Conservation (phyloP, 2,888 invertebrate species). For the Apamea crenata region DNA sequence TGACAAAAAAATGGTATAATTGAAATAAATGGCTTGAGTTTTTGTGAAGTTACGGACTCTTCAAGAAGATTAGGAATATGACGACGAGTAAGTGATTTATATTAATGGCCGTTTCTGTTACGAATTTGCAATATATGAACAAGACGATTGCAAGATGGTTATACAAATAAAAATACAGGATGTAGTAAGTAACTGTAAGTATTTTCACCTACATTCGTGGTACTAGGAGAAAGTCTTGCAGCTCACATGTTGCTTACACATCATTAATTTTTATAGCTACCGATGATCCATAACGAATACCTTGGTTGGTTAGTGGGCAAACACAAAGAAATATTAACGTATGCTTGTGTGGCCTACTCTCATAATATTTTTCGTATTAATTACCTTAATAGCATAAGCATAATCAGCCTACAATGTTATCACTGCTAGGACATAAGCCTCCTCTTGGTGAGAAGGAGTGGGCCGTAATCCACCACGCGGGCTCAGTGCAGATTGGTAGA, state of each 20-base stretch:
- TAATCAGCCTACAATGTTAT: no score
- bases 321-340: neutral
- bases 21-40: neutral
- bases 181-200: neutral
- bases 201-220: neutral
- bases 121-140: neutral
- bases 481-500: no score
- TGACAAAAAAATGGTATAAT: no score
- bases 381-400: neutral
- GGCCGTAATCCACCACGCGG: no score
- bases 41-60: neutral
- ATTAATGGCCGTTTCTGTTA: neutral
- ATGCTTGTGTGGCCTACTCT: neutral
- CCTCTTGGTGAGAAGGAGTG: no score
- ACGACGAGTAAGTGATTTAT: neutral
- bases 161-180: neutral
- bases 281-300: conserved; percentile 16
- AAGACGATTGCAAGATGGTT: neutral
- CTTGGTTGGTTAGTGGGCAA: neutral
- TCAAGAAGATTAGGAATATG: neutral
- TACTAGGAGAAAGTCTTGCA: conserved; percentile 11
- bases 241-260: conserved; percentile 2
- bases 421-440: no score
- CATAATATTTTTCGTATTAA: neutral
- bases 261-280: conserved; percentile 15